Base-by-base conservation (phyloP, 2,888 invertebrate species). In the Diarsia rubi region DNA sequence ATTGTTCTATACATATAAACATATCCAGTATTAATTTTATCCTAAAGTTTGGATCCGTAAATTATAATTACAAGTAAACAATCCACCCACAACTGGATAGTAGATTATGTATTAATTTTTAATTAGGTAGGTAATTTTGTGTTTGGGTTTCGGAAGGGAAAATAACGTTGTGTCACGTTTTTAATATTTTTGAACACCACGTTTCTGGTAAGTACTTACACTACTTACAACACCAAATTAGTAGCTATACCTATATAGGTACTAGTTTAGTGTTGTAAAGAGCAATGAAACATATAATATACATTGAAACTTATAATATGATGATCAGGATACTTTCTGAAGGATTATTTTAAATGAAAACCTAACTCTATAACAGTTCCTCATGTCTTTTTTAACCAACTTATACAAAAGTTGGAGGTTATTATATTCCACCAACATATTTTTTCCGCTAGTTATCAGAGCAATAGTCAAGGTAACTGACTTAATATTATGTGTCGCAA, bases 71-170 rank as follows among this genome's bases (percentile, higher is more conserved):
- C 24, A 78, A 52, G 79, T 82, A 79, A 79, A 82, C 78, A 78
- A 69, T 78, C 82, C 78, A 24, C 82, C 78, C 78, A 63, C 63
- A 82, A 57, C 78, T 54, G 78, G 76, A 63, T 37, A 47, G 52
- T 82, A 60, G 37, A 78, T 69, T 78, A 75, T 47, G 42, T 60
- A 78, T 82, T 54, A 69, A 82, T 79, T 64, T 78, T 78, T 82
- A 78, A 82, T 78, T 64, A 82, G 78, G 19, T 45, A 59, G 78
- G 27, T 42, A 77, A 64, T 68, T 47, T 69, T 44, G 59, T 68
- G 63, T 66, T 78, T 52, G 63, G 31, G 60, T 78, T 81, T 52
- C 45, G 49, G 63, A n/a, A 3, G 45, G 60, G 16, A 65, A 65
- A 65, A 81, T 60, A 81, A 62, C n/a, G n/a, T 45, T 73, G 3